These are phyloP conservation scores for Pocillopora grandis DNA, from an alignment of 92 coral and sea anemone genomes.

Conservation along the genomic window DNA sequence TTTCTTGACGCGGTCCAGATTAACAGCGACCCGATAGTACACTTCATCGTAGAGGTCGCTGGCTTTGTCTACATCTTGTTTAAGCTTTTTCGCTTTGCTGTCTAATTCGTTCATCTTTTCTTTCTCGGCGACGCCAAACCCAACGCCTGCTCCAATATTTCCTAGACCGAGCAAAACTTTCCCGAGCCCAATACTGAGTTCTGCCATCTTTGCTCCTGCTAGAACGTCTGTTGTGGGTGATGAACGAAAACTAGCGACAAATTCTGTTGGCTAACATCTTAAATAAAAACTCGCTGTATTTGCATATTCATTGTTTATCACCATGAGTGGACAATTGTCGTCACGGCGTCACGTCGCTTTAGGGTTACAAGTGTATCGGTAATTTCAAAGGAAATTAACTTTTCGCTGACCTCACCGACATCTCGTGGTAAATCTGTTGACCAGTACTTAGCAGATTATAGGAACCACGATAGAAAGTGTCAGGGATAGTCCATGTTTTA, in stretches of 20 bases:
- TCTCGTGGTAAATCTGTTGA: no score
- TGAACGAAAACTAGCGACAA: neutral
- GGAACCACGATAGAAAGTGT: no score
- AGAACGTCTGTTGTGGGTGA: neutral
- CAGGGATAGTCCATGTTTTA: no score
- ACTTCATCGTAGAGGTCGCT: slow-evolving; percentile 46
- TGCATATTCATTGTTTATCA: no score
- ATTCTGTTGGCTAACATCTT: no score
- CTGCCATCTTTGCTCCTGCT: neutral
- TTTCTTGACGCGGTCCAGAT: slow-evolving; percentile 12
- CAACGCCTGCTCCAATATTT: slow-evolving; percentile 49
- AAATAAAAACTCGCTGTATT: no score
- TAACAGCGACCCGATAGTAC: slow-evolving; percentile 44
- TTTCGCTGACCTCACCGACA: no score
- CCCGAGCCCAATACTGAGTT: neutral
- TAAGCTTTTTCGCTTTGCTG: slow-evolving; percentile 36
- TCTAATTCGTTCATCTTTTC: slow-evolving; percentile 43
- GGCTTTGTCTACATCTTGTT: slow-evolving; percentile 24
- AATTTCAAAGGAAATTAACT: no score
- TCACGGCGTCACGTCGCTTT: no score
- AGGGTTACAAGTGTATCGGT: no score
- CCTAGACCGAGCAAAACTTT: neutral
- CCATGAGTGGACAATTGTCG: no score
- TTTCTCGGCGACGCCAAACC: slow-evolving; percentile 53
- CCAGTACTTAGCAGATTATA: no score